Base-by-base conservation (phyloP, 2,113 vertebrate genomes). In the Podiceps cristatus region DNA sequence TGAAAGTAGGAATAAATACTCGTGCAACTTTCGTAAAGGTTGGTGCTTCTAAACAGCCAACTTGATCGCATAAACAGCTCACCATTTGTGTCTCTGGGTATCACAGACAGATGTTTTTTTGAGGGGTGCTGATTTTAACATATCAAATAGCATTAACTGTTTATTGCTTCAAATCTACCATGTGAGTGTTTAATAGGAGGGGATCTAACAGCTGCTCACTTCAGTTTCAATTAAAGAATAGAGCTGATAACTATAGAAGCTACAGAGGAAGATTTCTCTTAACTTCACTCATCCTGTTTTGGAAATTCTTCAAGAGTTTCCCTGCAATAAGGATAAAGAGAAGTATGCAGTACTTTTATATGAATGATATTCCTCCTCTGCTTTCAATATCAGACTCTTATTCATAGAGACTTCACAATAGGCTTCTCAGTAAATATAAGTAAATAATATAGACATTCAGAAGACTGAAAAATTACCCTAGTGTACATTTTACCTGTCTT, bases 271-370 rank as follows among this genome's bases (percentile, higher is more conserved):
- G 58, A 93, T 92, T 93, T 90, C 88, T 95, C 96, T 95, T 95
- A 98, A 98, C 97, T 98, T 98, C 89, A 10, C 73, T 78, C 87
- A 94, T 77, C 62, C 45, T 86, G 88, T 96, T 90, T 72, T 80
- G 62, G 90, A 96, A 96, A 97, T 98, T 96, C 90, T 84, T 86
- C 68, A 53, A 55, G 94, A 96, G 95, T 98, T 97, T 97, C 75
- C 95, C 72, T 56, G 64, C 35, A 60, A 76, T 68, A 84, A 94
- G 88, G 74, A 85, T 23, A 74, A 92, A 88, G 79, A 72, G 42
- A 35, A 49, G 83, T 67, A 59, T 9, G 8, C 31, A 27, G 14
- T 62, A 81, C 74, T 92, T 81, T 4, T 16, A 31, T 25, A 29
- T 37, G 33, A 90, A 31, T 50, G 24, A 35, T 77, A 24, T 45